Conservation (phyloP, 2,113 vertebrate genomes). For the Argyrosomus japonicus region DNA sequence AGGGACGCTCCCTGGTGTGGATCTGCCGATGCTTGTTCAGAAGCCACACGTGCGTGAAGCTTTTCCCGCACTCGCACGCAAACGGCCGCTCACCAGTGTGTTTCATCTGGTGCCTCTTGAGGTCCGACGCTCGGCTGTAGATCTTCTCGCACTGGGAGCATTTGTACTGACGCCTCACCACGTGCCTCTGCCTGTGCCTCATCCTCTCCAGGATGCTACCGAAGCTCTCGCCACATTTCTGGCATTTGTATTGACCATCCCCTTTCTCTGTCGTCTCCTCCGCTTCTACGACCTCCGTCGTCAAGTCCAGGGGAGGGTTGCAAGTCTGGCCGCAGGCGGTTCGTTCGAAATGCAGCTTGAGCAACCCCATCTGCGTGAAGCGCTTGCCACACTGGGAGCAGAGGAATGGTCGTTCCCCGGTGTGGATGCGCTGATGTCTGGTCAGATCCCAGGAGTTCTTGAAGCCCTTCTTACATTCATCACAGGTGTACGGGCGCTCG, state of each 20-base stretch:
- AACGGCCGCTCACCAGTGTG: conserved; percentile 79
- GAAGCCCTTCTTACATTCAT: conserved; percentile 66
- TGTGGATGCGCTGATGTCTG: conserved; percentile 72
- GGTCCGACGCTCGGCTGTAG: conserved; percentile 83
- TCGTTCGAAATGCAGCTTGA: conserved; percentile 67
- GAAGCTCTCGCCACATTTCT: conserved; percentile 71
- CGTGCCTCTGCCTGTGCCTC: conserved; percentile 72
- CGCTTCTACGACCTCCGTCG: conserved; percentile 56
- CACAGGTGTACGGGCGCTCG: conserved; percentile 66
- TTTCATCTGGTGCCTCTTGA: conserved; percentile 80
- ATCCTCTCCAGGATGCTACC: conserved; percentile 71
- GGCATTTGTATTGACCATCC: conserved; percentile 53
- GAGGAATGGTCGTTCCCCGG: conserved; percentile 69
- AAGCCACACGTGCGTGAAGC: conserved; percentile 82
- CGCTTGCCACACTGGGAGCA: conserved; percentile 68
- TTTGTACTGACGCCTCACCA: conserved; percentile 68
- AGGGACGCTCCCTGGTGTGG: conserved; percentile 66
- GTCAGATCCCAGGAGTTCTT: conserved; percentile 74
- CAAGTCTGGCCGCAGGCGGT: conserved; percentile 68
- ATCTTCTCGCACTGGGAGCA: conserved; percentile 81
- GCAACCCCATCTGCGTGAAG: conserved; percentile 72
- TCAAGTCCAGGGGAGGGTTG: conserved; percentile 63
- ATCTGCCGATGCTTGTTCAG: conserved; percentile 83
- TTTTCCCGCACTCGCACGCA: conserved; percentile 82
- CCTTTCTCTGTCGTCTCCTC: conserved; percentile 32